Percentiles rank a stretch among this genome's conserved stretches.
phyloP scores from a whole-genome alignment of 2,888 invertebrate species.

The Tetramorium bicarinatum region DNA sequence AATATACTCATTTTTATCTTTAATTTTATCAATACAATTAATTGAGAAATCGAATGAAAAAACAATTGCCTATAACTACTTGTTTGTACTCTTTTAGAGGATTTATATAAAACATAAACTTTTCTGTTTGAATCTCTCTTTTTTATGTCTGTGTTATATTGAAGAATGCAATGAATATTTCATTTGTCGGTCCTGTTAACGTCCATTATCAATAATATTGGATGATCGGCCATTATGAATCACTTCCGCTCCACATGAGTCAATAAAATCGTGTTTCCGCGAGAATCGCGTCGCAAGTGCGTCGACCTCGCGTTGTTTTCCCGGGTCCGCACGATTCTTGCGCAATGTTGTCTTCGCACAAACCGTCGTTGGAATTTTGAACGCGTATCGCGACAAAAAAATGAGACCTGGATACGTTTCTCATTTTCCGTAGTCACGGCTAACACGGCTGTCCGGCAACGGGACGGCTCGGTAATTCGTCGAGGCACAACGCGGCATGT shows the following conservation, averaged over 20 bases:
- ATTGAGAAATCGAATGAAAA: too few relatives aligned
- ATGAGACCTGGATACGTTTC: neutral
- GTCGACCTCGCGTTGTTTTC: neutral
- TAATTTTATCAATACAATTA: too few relatives aligned
- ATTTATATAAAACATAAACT: neutral
- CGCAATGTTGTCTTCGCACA: neutral
- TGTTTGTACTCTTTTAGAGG: neutral
- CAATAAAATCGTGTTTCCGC: neutral
- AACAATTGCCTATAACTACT: too few relatives aligned
- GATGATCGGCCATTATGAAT: neutral
- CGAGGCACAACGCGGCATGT: constrained; percentile 40
- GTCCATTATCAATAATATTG: neutral
- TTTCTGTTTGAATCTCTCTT: neutral
- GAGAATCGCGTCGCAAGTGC: neutral
- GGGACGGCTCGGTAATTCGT: constrained; percentile 41
- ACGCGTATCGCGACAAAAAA: neutral
- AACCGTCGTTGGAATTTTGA: neutral
- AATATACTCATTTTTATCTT: too few relatives aligned
- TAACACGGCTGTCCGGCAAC: constrained; percentile 11
- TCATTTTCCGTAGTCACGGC: constrained; percentile 25
- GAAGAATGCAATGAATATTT: neutral
- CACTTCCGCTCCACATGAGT: neutral
- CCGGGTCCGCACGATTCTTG: neutral
- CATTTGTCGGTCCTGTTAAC: neutral
- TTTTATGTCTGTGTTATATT: too few relatives aligned